phyloP scores from a whole-genome alignment of 2,888 invertebrate species.

The Drosophila fungiperda region DNA sequence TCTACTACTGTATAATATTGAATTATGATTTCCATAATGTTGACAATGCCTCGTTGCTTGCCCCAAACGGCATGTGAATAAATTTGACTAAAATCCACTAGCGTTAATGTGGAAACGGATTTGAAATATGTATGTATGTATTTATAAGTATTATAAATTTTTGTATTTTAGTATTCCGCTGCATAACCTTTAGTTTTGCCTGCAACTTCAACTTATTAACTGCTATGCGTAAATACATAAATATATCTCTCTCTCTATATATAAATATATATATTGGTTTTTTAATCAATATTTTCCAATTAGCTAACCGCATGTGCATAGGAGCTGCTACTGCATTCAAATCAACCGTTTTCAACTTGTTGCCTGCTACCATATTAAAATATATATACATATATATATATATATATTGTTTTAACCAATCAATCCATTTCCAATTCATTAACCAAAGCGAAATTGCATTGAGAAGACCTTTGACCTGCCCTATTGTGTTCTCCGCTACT shows the following conservation, averaged over 20 bases:
- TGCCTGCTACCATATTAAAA: slow-evolving; percentile 49
- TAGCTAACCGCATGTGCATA: slow-evolving; percentile 72
- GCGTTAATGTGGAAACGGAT: slow-evolving; percentile 77
- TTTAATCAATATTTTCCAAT: slow-evolving; percentile 64
- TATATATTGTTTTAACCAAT: slow-evolving; percentile 44
- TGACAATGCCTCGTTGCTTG: slow-evolving; percentile 41
- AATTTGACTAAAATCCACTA: slow-evolving; percentile 81
- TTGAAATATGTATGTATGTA: slow-evolving; percentile 62
- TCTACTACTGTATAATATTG: slow-evolving; percentile 62
- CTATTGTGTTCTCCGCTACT: slow-evolving; percentile 86
- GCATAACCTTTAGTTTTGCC: slow-evolving; percentile 48
- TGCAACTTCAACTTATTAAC: slow-evolving; percentile 66
- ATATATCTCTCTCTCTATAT: slow-evolving; percentile 9
- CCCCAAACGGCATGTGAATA: slow-evolving; percentile 37
- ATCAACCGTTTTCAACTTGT: slow-evolving; percentile 44
- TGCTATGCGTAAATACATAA: slow-evolving; percentile 30
- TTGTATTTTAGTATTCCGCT: slow-evolving; percentile 58
- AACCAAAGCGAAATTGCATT: slow-evolving; percentile 46
- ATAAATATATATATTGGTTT: slow-evolving; percentile 34
- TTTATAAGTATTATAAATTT: slow-evolving; percentile 43
- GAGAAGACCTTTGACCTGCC: slow-evolving; percentile 36
- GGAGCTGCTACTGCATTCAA: slow-evolving; percentile 49
- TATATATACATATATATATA: slow-evolving; percentile 34
- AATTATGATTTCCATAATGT: slow-evolving; percentile 45
- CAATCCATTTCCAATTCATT: slow-evolving; percentile 50